Percentiles rank a stretch among this genome's conserved stretches.
Evolutionary conservation across 1,140 invertebrate genomes (phyloP).

Genomic region (Aporrectodea caliginosa): DNA sequence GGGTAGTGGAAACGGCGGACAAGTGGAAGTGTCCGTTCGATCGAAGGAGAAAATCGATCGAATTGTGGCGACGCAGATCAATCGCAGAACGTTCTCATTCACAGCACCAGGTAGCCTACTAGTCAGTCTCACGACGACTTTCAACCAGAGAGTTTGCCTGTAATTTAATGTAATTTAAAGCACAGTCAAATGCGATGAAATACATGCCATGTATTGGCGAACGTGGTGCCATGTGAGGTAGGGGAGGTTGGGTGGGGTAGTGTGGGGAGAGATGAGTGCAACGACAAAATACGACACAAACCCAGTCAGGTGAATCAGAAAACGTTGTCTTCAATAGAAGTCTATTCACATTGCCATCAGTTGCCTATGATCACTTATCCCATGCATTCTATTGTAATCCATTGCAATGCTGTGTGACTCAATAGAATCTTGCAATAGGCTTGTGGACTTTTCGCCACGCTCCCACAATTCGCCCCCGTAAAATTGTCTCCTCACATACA

Average conservation of each 20-base stretch:
- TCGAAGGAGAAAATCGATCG: background rate
- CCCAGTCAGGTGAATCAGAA: constrained; percentile 5
- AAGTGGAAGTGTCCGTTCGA: background rate
- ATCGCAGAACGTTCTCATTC: background rate
- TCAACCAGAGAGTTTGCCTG: background rate
- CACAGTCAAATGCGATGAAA: background rate
- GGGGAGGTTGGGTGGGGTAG: background rate
- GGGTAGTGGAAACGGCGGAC: background rate
- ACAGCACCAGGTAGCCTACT: background rate
- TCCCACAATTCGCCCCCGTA: too few species aligned
- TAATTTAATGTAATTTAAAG: background rate
- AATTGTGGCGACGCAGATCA: background rate
- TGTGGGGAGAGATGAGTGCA: background rate
- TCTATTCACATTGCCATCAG: too few species aligned
- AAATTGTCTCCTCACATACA: too few species aligned
- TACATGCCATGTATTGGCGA: too few species aligned
- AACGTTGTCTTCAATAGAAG: too few species aligned
- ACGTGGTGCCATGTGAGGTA: too few species aligned
- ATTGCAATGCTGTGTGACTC: too few species aligned
- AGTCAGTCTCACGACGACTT: background rate
- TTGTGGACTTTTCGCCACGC: too few species aligned
- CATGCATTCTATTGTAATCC: too few species aligned
- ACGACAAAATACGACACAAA: background rate
- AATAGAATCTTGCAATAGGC: too few species aligned
- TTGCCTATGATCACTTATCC: too few species aligned